These are phyloP conservation scores for Oreortyx pictus DNA, from an alignment of 2,797 vertebrate species.

Conservation along the genomic window DNA sequence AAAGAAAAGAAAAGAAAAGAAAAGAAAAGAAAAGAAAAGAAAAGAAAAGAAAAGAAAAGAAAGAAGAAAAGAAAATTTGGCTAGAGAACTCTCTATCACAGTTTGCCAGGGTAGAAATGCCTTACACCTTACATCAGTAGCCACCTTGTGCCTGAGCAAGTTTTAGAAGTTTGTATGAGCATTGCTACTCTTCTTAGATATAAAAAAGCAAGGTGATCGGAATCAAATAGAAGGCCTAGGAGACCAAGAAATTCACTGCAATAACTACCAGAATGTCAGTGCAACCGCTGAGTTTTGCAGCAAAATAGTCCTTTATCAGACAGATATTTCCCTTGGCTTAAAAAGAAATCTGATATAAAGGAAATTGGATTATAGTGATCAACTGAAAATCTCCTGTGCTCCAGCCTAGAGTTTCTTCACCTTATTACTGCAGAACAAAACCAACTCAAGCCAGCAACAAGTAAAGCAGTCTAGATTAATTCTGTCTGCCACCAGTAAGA, in stretches of 20 bases:
- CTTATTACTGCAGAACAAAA: not conserved
- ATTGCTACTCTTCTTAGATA: not conserved
- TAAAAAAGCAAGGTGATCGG: not conserved
- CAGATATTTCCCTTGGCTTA: not conserved
- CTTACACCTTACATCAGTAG: not conserved
- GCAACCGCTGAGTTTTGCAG: not conserved
- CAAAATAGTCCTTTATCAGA: not conserved
- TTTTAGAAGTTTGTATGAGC: not conserved
- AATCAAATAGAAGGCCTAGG: not conserved
- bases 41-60: no score
- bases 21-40: not conserved
- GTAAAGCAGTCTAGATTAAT: not conserved
- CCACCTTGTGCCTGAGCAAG: not conserved
- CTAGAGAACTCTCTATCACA: not conserved
- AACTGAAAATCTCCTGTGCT: not conserved
- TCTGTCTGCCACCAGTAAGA: not conserved
- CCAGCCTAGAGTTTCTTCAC: not conserved
- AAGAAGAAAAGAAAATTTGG: not conserved
- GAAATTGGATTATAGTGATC: not conserved
- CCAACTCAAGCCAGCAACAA: not conserved
- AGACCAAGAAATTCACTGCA: not conserved
- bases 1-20: not conserved
- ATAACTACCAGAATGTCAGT: not conserved
- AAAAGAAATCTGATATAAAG: not conserved
- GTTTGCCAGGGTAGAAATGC: not conserved